Base-by-base conservation (phyloP, 2,113 vertebrate genomes). In the Urocynchramus pylzowi region DNA sequence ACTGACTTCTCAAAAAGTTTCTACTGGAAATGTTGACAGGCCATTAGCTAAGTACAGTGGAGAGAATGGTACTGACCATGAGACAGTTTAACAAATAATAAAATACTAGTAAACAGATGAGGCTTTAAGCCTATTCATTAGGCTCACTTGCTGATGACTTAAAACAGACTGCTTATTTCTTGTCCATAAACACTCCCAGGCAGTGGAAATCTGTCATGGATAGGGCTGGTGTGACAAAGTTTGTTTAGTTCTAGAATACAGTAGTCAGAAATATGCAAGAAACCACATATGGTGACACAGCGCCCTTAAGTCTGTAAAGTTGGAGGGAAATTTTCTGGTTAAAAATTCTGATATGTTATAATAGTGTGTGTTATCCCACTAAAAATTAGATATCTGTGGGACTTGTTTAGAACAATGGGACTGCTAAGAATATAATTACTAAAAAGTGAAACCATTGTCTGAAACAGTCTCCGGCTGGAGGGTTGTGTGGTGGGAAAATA, bases 321-420 rank as follows among this genome's bases (percentile, higher is more conserved):
- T 18, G 5, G 77, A 94, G 44, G 64, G n/a, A 95, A 95, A 94
- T 97, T 97, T 97, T 97, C 97, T 97, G 94, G 78, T 94, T 95
- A 97, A 96, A 96, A 96, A 84, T 90, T 70, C 74, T 77, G 61
- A 64, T 91, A 82, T 73, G 78, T 95, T 94, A 81, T 74, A 93
- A 96, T 90, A 82, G 89, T 41, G 60, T 78, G 45, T 85, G 83
- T 95, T 96, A 96, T 90, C 89, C 96, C 57, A 89, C 90, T 96
- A 94, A 97, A 97, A 97, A 97, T 95, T 93, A 97, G 97, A 95
- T 97, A 98, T 97, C 93, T 97, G 91, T 97, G 95, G 84, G 94
- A 97, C 96, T 92, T 79, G 69, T 92, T 94, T 84, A 93, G 88
- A 97, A 96, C 91, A 95, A 93, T 96, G 76, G 70, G 42, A 77